These are phyloP conservation scores for Anser cygnoides DNA, from an alignment of 2,113 vertebrate species.

Conservation along the genomic window DNA sequence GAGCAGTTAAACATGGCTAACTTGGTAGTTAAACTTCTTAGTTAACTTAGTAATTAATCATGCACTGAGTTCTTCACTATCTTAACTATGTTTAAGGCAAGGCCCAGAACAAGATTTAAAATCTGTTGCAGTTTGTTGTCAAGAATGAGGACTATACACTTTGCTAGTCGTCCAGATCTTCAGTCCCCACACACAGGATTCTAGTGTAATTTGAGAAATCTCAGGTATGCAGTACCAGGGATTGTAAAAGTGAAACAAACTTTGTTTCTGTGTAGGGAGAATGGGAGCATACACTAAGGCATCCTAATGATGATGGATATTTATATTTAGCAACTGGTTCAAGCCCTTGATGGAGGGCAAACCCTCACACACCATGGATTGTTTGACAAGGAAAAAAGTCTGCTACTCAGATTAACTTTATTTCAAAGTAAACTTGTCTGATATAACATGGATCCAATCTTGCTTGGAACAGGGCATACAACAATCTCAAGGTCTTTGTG, in stretches of 20 bases:
- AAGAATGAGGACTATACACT: not conserved
- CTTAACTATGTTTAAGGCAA: not conserved
- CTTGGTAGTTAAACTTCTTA: not conserved
- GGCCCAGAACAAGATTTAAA: not conserved
- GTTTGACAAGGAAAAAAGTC: not conserved
- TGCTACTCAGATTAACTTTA: not conserved
- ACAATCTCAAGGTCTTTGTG: not conserved
- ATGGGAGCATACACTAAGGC: fast-evolving
- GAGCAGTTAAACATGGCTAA: not conserved
- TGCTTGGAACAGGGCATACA: not conserved
- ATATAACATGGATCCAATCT: not conserved
- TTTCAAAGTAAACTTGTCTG: not conserved
- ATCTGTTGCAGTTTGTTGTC: too few relatives aligned
- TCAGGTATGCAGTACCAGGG: not conserved
- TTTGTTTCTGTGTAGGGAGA: not conserved
- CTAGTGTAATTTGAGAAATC: not conserved
- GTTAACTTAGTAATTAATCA: not conserved
- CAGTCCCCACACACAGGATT: not conserved
- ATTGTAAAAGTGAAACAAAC: not conserved
- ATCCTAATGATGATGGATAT: not conserved
- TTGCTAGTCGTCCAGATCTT: not conserved
- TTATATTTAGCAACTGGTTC: not conserved
- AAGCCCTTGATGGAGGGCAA: not conserved
- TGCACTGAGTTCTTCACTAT: not conserved
- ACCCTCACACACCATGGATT: fast-evolving